Conservation (phyloP, 2,113 vertebrate genomes). For the Hylia prasina region DNA sequence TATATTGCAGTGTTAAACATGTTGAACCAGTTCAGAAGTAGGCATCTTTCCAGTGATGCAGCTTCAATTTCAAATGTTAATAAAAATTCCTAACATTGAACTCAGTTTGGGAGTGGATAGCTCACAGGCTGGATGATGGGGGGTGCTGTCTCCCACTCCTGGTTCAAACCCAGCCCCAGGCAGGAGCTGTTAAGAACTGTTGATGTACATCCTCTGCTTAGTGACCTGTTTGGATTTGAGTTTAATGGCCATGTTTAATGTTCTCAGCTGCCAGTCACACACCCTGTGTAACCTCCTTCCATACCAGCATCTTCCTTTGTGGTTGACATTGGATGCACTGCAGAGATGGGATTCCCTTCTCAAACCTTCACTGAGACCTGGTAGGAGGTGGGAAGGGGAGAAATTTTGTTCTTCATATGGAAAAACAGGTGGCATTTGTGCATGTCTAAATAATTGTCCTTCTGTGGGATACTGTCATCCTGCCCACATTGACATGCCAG, state of each 20-base stretch:
- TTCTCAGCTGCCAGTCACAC: not conserved
- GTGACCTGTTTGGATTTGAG: not conserved
- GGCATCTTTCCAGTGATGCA: conserved; percentile 50
- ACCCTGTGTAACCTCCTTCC: not conserved
- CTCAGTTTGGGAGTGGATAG: not conserved
- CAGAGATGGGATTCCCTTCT: not conserved
- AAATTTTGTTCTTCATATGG: not conserved
- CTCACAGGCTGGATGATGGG: conserved; percentile 13
- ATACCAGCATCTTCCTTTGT: not conserved
- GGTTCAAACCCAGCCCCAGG: not conserved
- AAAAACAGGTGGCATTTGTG: not conserved
- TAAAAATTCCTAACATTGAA: conserved; percentile 53
- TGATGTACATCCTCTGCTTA: not conserved
- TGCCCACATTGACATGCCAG: not conserved
- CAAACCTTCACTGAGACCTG: not conserved
- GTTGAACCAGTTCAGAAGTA: conserved; percentile 59
- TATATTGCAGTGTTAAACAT: conserved; percentile 37
- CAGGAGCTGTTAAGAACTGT: conserved; percentile 8
- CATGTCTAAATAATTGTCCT: not conserved
- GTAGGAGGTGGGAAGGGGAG: not conserved
- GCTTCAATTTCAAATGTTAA: conserved; percentile 46
- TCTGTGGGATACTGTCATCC: not conserved
- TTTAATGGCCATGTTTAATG: not conserved
- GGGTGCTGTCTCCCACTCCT: not conserved
- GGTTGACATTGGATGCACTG: not conserved